A percentile compares a stretch with the other conserved stretches of the same genome.
phyloP scores from a whole-genome alignment of 1,140 invertebrate species.

The Pollicipes pollicipes region DNA sequence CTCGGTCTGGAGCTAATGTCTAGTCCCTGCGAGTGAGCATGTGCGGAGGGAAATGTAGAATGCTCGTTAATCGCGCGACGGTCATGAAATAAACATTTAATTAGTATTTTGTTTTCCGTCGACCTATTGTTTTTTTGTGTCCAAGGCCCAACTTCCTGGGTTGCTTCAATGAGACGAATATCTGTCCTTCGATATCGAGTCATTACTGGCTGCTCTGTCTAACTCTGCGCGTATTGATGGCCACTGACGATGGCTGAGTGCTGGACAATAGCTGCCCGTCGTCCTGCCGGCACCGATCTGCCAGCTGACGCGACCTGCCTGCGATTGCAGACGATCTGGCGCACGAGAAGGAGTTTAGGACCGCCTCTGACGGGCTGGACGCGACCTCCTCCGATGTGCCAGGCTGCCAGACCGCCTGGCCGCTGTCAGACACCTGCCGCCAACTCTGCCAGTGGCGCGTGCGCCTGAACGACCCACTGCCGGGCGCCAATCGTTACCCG shows the following conservation, averaged over 20 bases:
- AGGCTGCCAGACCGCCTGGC: slow-evolving; percentile 48
- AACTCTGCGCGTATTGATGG: background rate
- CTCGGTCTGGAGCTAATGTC: too few relatives aligned
- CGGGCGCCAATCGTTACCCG: too few relatives aligned
- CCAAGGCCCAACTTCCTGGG: too few relatives aligned
- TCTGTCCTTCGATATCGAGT: background rate
- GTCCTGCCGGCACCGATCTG: background rate
- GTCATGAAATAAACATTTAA: too few relatives aligned
- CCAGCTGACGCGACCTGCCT: background rate
- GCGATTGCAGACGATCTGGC: slow-evolving; percentile 71
- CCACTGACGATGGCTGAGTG: background rate
- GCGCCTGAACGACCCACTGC: background rate
- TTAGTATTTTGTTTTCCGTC: too few relatives aligned
- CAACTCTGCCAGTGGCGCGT: too few relatives aligned
- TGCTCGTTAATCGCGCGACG: too few relatives aligned
- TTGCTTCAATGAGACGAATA: too few relatives aligned
- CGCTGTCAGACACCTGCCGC: too few relatives aligned
- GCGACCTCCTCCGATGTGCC: slow-evolving; percentile 85
- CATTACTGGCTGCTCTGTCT: background rate
- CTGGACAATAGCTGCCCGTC: background rate
- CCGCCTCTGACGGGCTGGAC: slow-evolving; percentile 91
- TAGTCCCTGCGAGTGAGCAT: too few relatives aligned
- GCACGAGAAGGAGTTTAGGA: slow-evolving; percentile 93
- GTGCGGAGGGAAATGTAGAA: too few relatives aligned
- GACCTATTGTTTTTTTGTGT: too few relatives aligned